Evolutionary conservation across 2,797 vertebrate genomes (phyloP), one percentile per base, ranked within the genome.

Genomic region (Morelia viridis): DNA sequence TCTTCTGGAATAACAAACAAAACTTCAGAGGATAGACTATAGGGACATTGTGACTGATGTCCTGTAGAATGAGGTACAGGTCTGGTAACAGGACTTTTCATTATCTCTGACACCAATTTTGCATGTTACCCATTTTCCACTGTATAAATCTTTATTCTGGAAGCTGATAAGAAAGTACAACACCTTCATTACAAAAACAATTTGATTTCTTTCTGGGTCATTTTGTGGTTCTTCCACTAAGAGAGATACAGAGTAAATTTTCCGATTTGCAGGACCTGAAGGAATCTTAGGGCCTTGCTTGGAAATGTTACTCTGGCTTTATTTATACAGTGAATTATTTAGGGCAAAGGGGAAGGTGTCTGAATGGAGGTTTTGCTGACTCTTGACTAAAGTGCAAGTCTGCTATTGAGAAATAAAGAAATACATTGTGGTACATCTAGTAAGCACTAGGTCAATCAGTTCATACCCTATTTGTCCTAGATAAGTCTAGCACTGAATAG

Each of bases 321-420:
- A 46, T 93, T 94, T 94, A 28, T 62, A 60, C 2, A 46, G 46
- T 2, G 65, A 41, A 12, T 12, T 91, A 61, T 1, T 15, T 92
- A 4, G 3, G 64, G 46, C 31, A 92, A 83, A 93, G 86, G 58
- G 11, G 41, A 26, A 93, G 28, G 22, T 90, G 80, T 4, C 26
- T 17, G 60, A 93, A 93, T 91, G 7, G 12, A 89, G 13, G 53
- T 90, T 93, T 93, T 58, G 86, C 62, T 76, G 64, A 62, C 17
- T 88, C 17, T 80, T 19, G 1, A 56, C 1, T 85, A 87, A 86
- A 50, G 13, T 89, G 22, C 17, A 7, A 9, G 64, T 56, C 19
- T 93, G 71, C 35, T 92, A 35, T 89, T 80, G n/a, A 64, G 58
- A 61, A 90, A 93, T 41, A 58, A 94, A 13, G 60, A 93, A 86